Percentiles rank a stretch among this genome's conserved stretches.
These are phyloP conservation scores for Tillus elongatus DNA, from an alignment of 2,888 invertebrate genomes.

Conservation along the genomic window DNA sequence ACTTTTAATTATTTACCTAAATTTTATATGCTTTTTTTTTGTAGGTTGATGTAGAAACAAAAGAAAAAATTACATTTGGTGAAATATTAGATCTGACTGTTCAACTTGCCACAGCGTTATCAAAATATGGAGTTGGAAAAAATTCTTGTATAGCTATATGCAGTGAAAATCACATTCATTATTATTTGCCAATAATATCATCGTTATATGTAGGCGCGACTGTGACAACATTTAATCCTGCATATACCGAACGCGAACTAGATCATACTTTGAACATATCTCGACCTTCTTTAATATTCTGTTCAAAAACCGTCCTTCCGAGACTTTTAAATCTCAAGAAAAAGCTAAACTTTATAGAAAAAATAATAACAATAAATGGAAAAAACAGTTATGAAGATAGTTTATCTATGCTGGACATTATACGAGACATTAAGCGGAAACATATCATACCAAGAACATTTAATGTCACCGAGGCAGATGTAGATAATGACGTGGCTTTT, in stretches of 20 bases:
- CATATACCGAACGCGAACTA: constrained; percentile 29
- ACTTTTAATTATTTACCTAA: too few species aligned
- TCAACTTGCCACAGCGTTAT: constrained; percentile 25
- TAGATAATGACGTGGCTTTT: constrained; percentile 23
- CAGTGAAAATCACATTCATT: constrained; percentile 28
- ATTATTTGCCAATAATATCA: constrained; percentile 27
- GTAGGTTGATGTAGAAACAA: constrained; percentile 28
- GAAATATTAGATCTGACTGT: constrained; percentile 23
- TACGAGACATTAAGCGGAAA: too few species aligned
- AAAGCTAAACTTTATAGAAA: constrained; percentile 35
- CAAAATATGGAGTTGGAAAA: constrained; percentile 20
- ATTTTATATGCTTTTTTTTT: too few species aligned
- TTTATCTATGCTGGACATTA: too few species aligned
- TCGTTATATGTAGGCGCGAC: constrained; percentile 26
- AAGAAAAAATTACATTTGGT: constrained; percentile 21
- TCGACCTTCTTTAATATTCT: constrained; percentile 57
- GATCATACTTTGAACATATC: constrained; percentile 53
- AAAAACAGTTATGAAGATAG: constrained; percentile 35
- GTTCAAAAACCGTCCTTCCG: constrained; percentile 48
- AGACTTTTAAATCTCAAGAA: constrained; percentile 46
- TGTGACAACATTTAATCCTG: constrained; percentile 26
- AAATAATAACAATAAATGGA: constrained; percentile 49
- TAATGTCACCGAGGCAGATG: too few species aligned
- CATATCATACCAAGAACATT: too few species aligned
- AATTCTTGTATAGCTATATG: constrained; percentile 25